Evolutionary conservation across 2,888 invertebrate species (phyloP).

Genomic region (Seira ritae): DNA sequence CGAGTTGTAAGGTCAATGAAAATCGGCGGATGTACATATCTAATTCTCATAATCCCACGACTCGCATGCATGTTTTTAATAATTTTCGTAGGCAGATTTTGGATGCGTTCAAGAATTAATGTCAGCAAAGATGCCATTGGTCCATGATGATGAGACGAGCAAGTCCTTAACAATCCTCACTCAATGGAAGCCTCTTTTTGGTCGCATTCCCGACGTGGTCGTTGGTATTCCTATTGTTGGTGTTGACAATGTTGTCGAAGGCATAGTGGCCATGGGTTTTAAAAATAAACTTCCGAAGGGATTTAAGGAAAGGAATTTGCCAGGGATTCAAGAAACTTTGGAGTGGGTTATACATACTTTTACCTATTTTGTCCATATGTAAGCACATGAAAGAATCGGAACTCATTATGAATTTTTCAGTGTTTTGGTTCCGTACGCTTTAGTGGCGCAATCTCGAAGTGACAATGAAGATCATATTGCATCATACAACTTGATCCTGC

Average conservation of each 20-base stretch:
- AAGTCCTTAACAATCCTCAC: constrained; percentile 21
- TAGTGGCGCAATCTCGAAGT: not conserved
- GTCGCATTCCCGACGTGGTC: constrained; percentile 34
- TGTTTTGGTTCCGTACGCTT: constrained; percentile 39
- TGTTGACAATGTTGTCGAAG: not conserved
- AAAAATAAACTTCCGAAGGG: constrained; percentile 43
- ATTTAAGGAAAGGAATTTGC: constrained; percentile 37
- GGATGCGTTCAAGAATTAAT: constrained; percentile 38
- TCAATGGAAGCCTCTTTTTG: constrained; percentile 50
- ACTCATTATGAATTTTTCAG: no score
- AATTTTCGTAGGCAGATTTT: constrained; percentile 53
- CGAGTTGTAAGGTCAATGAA: constrained; percentile 36
- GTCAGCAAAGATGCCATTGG: not conserved
- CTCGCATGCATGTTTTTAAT: no score
- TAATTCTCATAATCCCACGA: no score
- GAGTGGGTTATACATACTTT: no score
- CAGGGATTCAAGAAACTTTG: constrained; percentile 22
- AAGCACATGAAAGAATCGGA: no score
- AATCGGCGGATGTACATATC: no score
- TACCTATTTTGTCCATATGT: no score
- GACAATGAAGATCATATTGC: constrained; percentile 33
- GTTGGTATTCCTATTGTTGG: constrained; percentile 42
- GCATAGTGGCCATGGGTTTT: constrained; percentile 35
- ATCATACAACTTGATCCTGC: constrained; percentile 14
- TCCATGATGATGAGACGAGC: constrained; percentile 40